Evolutionary conservation across 2,888 invertebrate genomes (phyloP).

Genomic region (Drosophila algonquin): DNA sequence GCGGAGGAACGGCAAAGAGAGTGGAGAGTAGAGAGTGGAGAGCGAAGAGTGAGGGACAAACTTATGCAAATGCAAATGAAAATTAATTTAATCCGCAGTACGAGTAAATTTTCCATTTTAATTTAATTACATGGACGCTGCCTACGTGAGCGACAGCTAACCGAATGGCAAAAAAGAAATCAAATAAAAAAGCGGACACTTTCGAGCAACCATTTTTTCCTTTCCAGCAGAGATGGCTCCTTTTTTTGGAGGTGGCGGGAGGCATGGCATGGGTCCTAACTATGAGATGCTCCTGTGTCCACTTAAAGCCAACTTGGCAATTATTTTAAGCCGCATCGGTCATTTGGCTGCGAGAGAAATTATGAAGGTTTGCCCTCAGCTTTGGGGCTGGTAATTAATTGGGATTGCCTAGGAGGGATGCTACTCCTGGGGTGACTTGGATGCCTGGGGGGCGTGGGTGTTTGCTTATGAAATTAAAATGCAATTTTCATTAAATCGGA

Average conservation of each 20-base stretch:
- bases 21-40: neutral
- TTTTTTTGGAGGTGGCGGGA: slow-evolving; percentile 15
- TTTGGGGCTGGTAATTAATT: slow-evolving; percentile 63
- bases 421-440: neutral
- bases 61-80: slow-evolving; percentile 84
- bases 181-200: slow-evolving; percentile 53
- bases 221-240: slow-evolving; percentile 13
- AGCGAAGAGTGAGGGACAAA: slow-evolving; percentile 45
- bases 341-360: slow-evolving; percentile 71
- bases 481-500: slow-evolving; percentile 67
- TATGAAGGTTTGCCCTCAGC: slow-evolving; percentile 79
- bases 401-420: neutral
- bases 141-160: slow-evolving; percentile 82
- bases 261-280: slow-evolving; percentile 22
- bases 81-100: slow-evolving; percentile 84
- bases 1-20: neutral
- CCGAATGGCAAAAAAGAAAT: slow-evolving; percentile 53
- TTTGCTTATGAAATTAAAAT: slow-evolving; percentile 77
- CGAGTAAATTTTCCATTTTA: slow-evolving; percentile 83
- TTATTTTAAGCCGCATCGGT: slow-evolving; percentile 78
- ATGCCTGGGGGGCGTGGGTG: slow-evolving; percentile 38
- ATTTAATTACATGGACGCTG: slow-evolving; percentile 83
- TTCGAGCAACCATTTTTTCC: slow-evolving; percentile 55
- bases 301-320: slow-evolving; percentile 80
- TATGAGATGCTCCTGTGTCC: slow-evolving; percentile 46